Evolutionary conservation across 1,140 invertebrate species (phyloP), one percentile per base, ranked within the genome.

Genomic region (Ceratosolen solmsi): DNA sequence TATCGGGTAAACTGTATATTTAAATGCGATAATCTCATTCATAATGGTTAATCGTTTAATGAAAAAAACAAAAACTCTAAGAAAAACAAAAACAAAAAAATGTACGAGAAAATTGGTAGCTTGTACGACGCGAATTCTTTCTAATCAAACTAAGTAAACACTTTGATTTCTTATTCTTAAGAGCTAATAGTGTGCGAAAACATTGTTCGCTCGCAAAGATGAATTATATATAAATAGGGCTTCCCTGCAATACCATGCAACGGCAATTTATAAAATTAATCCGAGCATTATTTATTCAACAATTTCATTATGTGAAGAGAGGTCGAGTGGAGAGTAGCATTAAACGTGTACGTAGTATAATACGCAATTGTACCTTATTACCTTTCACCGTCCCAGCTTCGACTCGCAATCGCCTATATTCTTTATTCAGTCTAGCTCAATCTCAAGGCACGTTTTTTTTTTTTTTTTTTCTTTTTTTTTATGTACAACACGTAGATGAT

Each of bases 381-480:
- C 20, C 3, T 68, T 38, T 38, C 63, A 20, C 63, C 4, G 27
- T 3, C 11, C 33, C 3, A 36, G n/a, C n/a, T 17, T 58, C n/a
- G 51, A 36, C 41, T 20, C 27, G 68, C 63, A n/a, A 27, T 60
- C 46, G 27, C 33, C 25, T 73, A 27, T 7, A 80, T 73, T 80
- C 51, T 80, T 80, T 33, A 79, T 79, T 54, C 68, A 54, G 20
- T 1, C 33, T 30, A 27, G 41, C 30, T 79, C 68, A 5, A 58
- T 79, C 65, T n/a, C 25, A 9, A 1, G 38, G 27, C 30, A 11
- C 15, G 27, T 68, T 36, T 25, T 17, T 36, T 60, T 41, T 75
- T 63, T n/a, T n/a, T n/a, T n/a, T n/a, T n/a, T n/a, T n/a, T n/a
- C n/a, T n/a, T n/a, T n/a, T n/a, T n/a, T n/a, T n/a, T n/a, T n/a